Evolutionary conservation across 2,113 vertebrate species (phyloP).

Genomic region (Lagopus leucura): DNA sequence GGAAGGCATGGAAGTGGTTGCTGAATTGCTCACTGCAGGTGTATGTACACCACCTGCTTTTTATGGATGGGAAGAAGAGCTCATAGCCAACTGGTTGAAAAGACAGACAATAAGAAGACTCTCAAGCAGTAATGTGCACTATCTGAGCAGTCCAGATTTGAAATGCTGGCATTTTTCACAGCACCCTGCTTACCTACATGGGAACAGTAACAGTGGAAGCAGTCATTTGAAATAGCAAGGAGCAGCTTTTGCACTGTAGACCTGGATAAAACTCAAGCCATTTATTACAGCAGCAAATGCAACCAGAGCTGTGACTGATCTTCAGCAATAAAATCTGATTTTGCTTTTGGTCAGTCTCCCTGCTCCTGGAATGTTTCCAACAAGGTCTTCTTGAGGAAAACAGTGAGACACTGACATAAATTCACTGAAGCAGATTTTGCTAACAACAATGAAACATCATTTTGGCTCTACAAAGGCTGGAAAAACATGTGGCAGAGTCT

Average conservation of each 20-base stretch:
- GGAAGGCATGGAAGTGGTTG: fast-evolving
- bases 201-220: constrained; percentile 23
- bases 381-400: neutral
- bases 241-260: neutral
- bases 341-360: neutral
- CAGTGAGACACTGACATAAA: neutral
- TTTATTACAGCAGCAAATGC: constrained; percentile 1
- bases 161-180: neutral
- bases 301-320: neutral
- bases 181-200: neutral
- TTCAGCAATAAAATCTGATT: constrained; percentile 11
- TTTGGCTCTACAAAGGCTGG: neutral
- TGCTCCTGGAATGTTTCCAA: neutral
- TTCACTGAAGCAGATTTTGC: neutral
- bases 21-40: neutral
- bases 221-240: constrained; percentile 11
- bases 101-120: neutral
- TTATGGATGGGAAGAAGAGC: neutral
- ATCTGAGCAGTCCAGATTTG: neutral
- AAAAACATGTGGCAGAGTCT: neutral
- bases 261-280: constrained; percentile 14
- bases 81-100: neutral
- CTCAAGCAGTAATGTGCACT: neutral
- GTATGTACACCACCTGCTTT: neutral
- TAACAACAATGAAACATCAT: neutral